Conservation (phyloP, 2,888 invertebrate genomes). For the Thelaira solivaga region DNA sequence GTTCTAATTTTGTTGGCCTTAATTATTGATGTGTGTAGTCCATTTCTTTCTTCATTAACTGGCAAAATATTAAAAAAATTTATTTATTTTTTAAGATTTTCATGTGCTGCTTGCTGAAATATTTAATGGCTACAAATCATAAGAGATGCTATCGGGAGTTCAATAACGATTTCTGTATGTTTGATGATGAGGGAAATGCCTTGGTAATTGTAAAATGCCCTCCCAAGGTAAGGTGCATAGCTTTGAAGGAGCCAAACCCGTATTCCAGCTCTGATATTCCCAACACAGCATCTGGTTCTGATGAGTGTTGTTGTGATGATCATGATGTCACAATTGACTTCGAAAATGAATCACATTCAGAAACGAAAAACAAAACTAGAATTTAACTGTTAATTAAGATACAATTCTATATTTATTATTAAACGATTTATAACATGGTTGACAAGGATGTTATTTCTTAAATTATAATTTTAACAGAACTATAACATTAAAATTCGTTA, state of each 20-base stretch:
- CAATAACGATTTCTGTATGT: slow-evolving; percentile 63
- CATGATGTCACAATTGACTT: neutral
- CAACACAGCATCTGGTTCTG: slow-evolving; percentile 25
- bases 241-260: slow-evolving; percentile 65
- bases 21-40: slow-evolving; percentile 66
- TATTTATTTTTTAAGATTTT: slow-evolving; percentile 58
- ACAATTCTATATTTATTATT: no score
- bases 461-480: no score
- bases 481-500: no score
- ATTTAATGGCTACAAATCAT: slow-evolving; percentile 66
- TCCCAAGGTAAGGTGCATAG: slow-evolving; percentile 68
- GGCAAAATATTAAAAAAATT: neutral
- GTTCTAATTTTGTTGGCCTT: slow-evolving; percentile 64
- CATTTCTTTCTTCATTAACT: neutral
- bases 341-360: no score
- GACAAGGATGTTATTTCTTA: no score
- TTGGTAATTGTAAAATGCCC: slow-evolving; percentile 71
- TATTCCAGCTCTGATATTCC: slow-evolving; percentile 59
- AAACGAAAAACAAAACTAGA: no score
- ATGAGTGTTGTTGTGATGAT: slow-evolving; percentile 29
- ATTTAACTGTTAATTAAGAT: no score
- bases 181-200: slow-evolving; percentile 69
- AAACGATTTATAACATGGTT: no score
- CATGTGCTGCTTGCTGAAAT: slow-evolving; percentile 68
- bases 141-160: slow-evolving; percentile 54